These are phyloP conservation scores for Pandemis heparana DNA, from an alignment of 2,888 invertebrate genomes.

Conservation along the genomic window DNA sequence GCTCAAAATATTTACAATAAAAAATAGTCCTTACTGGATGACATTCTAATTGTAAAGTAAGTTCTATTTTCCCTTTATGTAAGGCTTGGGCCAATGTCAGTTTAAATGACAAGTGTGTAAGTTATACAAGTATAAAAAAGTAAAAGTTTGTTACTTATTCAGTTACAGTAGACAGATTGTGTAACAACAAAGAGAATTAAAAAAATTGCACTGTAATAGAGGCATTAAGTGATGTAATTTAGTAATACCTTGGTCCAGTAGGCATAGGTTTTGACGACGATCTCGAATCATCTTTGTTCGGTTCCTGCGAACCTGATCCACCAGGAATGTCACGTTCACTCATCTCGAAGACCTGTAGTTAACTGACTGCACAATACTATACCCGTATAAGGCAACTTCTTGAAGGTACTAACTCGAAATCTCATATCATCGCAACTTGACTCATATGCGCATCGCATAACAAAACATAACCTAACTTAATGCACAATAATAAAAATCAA, in stretches of 20 bases:
- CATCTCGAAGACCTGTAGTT: conserved; percentile 61
- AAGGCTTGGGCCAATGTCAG: too few relatives aligned
- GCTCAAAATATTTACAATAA: too few relatives aligned
- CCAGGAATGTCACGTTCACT: conserved; percentile 72
- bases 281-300: conserved; percentile 61
- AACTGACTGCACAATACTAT: conserved; percentile 55
- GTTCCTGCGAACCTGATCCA: conserved; percentile 62
- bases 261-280: conserved; percentile 69
- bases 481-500: conserved; percentile 51
- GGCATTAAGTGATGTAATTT: conserved; percentile 11
- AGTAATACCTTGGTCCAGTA: conserved; percentile 68
- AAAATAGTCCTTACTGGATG: too few relatives aligned
- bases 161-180: neutral
- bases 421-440: conserved; percentile 70
- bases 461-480: conserved; percentile 72
- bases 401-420: conserved; percentile 65
- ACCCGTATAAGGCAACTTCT: conserved; percentile 51
- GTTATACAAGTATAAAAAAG: neutral
- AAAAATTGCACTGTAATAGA: neutral
- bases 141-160: neutral
- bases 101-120: too few relatives aligned
- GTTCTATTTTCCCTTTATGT: too few relatives aligned
- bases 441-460: conserved; percentile 53
- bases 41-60: too few relatives aligned
- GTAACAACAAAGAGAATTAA: conserved; percentile 23